These are phyloP conservation scores for Eurypyga helias DNA, from an alignment of 2,113 vertebrate genomes.

Conservation along the genomic window DNA sequence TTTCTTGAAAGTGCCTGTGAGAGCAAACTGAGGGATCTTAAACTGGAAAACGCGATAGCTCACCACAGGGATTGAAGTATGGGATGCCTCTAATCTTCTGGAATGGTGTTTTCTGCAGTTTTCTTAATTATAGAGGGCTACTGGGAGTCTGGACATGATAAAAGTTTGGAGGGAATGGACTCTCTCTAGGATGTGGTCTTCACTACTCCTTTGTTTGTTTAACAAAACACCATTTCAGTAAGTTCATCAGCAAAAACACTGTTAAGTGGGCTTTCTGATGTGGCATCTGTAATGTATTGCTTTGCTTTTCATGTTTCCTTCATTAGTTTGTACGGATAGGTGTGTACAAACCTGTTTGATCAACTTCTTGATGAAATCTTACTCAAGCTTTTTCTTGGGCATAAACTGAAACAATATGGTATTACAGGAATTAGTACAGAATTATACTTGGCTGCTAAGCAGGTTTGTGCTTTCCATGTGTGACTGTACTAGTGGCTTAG, in stretches of 20 bases:
- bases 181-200: not conserved
- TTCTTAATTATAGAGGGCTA: not conserved
- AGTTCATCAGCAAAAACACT: not conserved
- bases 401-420: not conserved
- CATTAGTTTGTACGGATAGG: not conserved
- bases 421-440: not conserved
- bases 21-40: not conserved
- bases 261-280: conserved; percentile 20
- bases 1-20: not conserved
- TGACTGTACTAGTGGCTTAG: not conserved
- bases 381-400: not conserved
- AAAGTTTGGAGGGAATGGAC: not conserved
- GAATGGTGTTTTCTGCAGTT: not conserved
- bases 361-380: not conserved
- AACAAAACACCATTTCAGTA: not conserved
- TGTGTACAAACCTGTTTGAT: not conserved
- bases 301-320: not conserved
- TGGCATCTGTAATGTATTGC: not conserved
- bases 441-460: not conserved
- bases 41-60: not conserved
- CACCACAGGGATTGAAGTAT: not conserved
- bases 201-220: not conserved
- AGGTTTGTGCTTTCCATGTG: not conserved
- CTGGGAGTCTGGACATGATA: not conserved
- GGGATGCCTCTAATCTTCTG: not conserved